Base-by-base conservation (phyloP, 2,113 vertebrate genomes). In the Suncus etruscus region DNA sequence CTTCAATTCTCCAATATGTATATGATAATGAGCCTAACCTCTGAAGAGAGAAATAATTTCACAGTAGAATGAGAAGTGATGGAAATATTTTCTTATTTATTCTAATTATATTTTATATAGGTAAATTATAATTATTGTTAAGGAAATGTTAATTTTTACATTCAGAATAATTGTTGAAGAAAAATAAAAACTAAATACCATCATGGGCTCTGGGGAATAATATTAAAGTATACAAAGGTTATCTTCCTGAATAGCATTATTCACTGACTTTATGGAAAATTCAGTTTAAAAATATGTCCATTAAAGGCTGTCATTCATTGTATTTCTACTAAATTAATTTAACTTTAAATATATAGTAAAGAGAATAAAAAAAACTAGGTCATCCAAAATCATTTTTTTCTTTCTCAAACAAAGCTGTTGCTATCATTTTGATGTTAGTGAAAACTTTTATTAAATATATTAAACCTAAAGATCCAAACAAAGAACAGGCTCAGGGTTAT, bases 101-200 rank as follows among this genome's bases (percentile, higher is more conserved):
- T 51, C 81, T 91, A 73, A 77, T 68, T 3, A n/a, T 15, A 86
- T 50, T 82, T 89, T 94, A 78, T 2, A 8, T 66, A 25, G 48
- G 22, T 50, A 68, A 39, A 39, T 39, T 3, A 39, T 39, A 39
- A 39, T 39, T 39, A 5, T 39, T 39, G 5, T 39, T 39, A 39
- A 39, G 39, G 39, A 39, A 39, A 39, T 39, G 39, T 39, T 54
- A 10, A 47, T 5, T 51, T 1, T 47, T 85, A 22, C 32, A 65
- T 92, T 92, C 68, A 84, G 32, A 66, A 81, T 85, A 82, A 63
- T n/a, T 39, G 22, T 12, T 87, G 31, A 68, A 63, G 11, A 84
- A 2, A 83, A 51, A 85, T 81, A 92, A 58, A 61, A 61, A 22
- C 22, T 22, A 61, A 54, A 61, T 80, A 70, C 1, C 3, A 72